A percentile compares a stretch with the other conserved stretches of the same genome.
phyloP scores from a whole-genome alignment of 2,888 invertebrate genomes.

The Amiota communis region DNA sequence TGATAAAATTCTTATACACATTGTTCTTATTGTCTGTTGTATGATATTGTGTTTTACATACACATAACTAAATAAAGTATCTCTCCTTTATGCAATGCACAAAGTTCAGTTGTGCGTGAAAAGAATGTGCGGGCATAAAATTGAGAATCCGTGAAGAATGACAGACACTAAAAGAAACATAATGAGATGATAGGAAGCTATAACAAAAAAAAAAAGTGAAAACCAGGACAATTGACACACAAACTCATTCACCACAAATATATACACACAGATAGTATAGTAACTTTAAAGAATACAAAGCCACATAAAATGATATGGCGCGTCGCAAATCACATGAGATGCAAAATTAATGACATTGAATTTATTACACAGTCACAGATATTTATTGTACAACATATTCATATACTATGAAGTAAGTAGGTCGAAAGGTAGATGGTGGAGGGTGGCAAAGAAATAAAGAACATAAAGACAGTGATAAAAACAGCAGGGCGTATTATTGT shows the following conservation, averaged over 20 bases:
- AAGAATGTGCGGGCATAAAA: slow-evolving; percentile 1
- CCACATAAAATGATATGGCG: slow-evolving; percentile 47
- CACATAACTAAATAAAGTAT: neutral
- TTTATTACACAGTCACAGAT: neutral
- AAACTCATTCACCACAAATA: neutral
- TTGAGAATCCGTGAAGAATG: neutral
- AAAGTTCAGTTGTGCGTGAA: slow-evolving; percentile 47
- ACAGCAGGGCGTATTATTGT: too few species aligned
- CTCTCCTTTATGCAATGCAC: slow-evolving; percentile 38
- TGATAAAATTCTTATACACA: neutral
- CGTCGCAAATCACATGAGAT: slow-evolving; percentile 42
- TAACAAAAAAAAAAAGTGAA: neutral
- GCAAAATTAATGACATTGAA: slow-evolving; percentile 58
- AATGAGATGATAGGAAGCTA: too few species aligned
- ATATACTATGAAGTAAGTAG: neutral
- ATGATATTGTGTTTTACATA: neutral
- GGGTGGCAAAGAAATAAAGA: too few species aligned
- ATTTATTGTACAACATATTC: neutral
- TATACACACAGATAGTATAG: neutral
- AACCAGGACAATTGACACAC: neutral
- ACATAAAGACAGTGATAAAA: too few species aligned
- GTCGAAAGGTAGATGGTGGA: too few species aligned
- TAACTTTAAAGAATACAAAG: neutral
- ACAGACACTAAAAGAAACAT: too few species aligned
- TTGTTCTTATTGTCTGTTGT: neutral